phyloP scores from a whole-genome alignment of 2,888 invertebrate genomes.

The Temnothorax ravouxi region DNA sequence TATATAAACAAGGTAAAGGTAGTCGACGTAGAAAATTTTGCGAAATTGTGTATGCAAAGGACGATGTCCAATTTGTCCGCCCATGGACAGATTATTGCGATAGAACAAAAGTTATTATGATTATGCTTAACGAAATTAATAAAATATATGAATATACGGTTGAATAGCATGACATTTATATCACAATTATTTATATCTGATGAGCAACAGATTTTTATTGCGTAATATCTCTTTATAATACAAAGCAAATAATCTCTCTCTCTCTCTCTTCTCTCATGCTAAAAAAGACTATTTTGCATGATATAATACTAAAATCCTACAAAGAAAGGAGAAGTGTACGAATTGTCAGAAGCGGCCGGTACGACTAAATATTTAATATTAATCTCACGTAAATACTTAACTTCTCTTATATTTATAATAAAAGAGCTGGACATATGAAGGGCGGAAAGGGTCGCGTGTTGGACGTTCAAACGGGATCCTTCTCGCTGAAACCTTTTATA shows the following conservation, averaged over 20 bases:
- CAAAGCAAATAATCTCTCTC: neutral
- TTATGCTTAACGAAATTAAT: constrained; percentile 13
- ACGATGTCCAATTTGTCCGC: neutral
- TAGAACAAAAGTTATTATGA: neutral
- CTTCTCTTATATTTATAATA: neutral
- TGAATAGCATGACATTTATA: neutral
- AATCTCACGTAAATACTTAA: neutral
- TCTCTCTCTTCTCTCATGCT: neutral
- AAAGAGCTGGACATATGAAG: neutral
- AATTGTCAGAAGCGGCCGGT: neutral
- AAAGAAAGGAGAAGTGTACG: neutral
- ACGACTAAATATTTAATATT: constrained; percentile 2
- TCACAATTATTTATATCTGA: neutral
- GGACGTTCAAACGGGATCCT: neutral
- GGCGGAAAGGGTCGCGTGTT: neutral
- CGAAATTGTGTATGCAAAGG: neutral
- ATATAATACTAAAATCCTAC: neutral
- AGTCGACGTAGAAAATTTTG: constrained; percentile 30
- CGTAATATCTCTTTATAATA: neutral
- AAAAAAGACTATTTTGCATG: neutral
- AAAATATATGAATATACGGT: neutral
- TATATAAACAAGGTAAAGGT: neutral
- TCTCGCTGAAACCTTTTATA: neutral
- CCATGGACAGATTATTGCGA: neutral
- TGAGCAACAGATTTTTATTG: neutral